phyloP scores from a whole-genome alignment of 2,113 vertebrate species.

The Manacus vitellinus region DNA sequence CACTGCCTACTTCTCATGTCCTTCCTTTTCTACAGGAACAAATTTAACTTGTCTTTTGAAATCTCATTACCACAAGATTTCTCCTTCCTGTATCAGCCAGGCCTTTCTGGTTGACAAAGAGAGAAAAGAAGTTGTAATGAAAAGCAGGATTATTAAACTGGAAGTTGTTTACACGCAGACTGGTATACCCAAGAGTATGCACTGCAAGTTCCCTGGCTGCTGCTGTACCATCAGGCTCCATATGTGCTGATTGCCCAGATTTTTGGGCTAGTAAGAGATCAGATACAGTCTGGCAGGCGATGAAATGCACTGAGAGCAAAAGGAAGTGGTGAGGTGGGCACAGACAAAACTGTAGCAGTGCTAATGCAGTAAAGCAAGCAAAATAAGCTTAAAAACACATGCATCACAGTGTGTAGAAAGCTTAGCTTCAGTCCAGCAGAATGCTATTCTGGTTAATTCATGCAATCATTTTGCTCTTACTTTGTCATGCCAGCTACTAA shows the following conservation, averaged over 20 bases:
- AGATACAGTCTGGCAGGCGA: background rate
- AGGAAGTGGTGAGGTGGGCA: background rate
- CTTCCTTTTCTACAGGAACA: slow-evolving; percentile 9
- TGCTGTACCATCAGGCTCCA: background rate
- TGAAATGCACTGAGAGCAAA: background rate
- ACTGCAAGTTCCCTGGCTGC: background rate
- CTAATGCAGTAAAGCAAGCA: background rate
- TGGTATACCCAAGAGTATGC: background rate
- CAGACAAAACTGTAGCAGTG: background rate
- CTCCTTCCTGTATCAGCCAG: slow-evolving; percentile 1
- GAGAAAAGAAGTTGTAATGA: background rate
- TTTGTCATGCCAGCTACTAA: background rate
- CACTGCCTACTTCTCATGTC: slow-evolving; percentile 7
- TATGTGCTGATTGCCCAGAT: background rate
- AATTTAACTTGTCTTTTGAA: slow-evolving; percentile 44
- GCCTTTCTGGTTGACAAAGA: background rate
- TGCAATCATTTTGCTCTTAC: background rate
- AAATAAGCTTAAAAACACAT: background rate
- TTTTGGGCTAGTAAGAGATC: background rate
- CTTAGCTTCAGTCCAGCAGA: background rate
- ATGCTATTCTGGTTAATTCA: background rate
- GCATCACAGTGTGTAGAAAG: background rate
- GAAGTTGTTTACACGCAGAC: background rate
- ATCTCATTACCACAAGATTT: slow-evolving; percentile 43
- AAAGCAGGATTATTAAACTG: background rate